Percentiles rank a stretch among this genome's conserved stretches.
Conservation (phyloP, 2,888 invertebrate species). For the Noctua janthe region DNA sequence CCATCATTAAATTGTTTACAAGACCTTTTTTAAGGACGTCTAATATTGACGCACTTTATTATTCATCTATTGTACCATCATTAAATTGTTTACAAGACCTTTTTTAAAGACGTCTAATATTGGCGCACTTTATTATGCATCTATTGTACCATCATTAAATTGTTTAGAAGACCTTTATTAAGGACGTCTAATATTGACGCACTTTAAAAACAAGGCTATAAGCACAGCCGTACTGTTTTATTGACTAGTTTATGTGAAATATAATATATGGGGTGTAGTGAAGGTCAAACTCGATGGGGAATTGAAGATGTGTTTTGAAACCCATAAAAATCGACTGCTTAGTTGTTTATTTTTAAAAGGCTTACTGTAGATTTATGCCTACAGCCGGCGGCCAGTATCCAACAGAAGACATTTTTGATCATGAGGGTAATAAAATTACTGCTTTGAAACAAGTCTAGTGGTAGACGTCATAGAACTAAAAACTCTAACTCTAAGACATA, state of each 20-base stretch:
- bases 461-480: background rate
- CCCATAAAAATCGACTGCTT: background rate
- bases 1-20: too few species aligned
- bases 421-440: background rate
- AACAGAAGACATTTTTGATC: background rate
- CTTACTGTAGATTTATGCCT: background rate
- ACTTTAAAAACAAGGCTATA: constrained; percentile 35
- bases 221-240: background rate
- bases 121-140: too few species aligned
- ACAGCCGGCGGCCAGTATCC: background rate
- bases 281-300: constrained; percentile 18
- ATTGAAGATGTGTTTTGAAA: background rate
- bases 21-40: too few species aligned
- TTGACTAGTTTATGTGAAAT: constrained; percentile 17
- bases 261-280: constrained; percentile 1
- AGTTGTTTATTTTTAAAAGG: background rate
- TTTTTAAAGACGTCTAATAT: too few species aligned
- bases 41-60: too few species aligned
- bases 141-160: background rate
- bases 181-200: constrained; percentile 25
- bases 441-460: background rate
- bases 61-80: background rate
- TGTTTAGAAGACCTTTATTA: constrained; percentile 20
- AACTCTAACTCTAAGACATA: background rate
- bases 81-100: constrained; percentile 17